phyloP scores from a whole-genome alignment of 1,140 invertebrate genomes.

The Macrotrachela quadricornifera region DNA sequence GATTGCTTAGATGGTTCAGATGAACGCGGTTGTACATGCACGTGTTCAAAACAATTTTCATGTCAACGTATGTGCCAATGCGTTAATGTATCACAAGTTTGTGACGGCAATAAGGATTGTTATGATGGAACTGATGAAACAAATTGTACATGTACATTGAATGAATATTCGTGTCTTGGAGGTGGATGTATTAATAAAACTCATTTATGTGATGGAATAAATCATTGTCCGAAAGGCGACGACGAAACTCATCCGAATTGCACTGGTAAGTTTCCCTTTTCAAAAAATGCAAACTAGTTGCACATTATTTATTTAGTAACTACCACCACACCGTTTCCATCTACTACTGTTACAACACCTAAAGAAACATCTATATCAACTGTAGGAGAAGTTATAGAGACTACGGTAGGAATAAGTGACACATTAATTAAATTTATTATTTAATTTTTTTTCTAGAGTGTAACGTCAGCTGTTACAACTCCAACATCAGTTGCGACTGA shows the following conservation, averaged over 20 bases:
- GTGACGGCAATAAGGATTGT: slow-evolving; percentile 11
- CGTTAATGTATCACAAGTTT: slow-evolving; percentile 3
- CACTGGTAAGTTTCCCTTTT: no score
- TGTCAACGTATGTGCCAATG: background rate
- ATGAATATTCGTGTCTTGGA: slow-evolving; percentile 5
- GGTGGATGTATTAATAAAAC: slow-evolving; percentile 17
- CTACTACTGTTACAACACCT: no score
- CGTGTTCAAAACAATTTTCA: background rate
- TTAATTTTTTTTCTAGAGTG: no score
- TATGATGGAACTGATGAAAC: slow-evolving; percentile 9
- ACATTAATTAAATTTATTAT: no score
- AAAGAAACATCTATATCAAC: no score
- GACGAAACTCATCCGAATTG: slow-evolving; percentile 14
- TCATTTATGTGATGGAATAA: slow-evolving; percentile 13
- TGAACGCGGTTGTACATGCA: slow-evolving; percentile 6
- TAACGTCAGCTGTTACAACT: no score
- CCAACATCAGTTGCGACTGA: no score
- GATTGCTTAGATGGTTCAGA: slow-evolving; percentile 9
- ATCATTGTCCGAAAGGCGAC: slow-evolving; percentile 27
- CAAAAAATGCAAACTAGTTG: no score
- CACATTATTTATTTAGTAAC: no score
- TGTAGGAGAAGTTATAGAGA: no score
- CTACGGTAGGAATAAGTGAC: no score
- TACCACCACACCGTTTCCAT: no score
- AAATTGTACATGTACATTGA: slow-evolving; percentile 1